Percentiles rank a stretch among this genome's conserved stretches.
Evolutionary conservation across 2,888 invertebrate species (phyloP).

Genomic region (Rugalucina vietnamica): DNA sequence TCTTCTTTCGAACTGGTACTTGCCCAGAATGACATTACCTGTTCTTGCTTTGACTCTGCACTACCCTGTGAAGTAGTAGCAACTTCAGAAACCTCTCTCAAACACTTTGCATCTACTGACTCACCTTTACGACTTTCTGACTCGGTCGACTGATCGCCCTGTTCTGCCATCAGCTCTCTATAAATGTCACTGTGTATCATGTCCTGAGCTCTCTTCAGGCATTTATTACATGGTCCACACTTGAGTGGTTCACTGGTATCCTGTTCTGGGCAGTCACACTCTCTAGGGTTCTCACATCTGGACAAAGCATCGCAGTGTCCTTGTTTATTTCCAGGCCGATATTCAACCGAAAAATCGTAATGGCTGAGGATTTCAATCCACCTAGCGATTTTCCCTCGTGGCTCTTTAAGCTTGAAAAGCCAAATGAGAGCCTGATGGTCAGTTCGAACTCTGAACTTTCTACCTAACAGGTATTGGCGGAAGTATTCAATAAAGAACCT

Average conservation of each 20-base stretch:
- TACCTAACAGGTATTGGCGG: conserved; percentile 18
- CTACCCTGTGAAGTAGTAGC: neutral
- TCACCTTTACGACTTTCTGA: neutral
- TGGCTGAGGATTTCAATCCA: conserved; percentile 29
- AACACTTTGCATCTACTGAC: neutral
- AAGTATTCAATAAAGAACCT: conserved; percentile 19
- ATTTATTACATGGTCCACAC: conserved; percentile 23
- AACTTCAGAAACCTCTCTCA: neutral
- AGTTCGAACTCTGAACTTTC: conserved; percentile 18
- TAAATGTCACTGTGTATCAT: neutral
- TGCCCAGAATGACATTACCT: neutral
- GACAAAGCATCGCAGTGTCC: conserved; percentile 34
- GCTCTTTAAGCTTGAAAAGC: neutral
- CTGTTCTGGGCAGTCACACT: conserved; percentile 20
- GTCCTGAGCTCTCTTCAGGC: conserved; percentile 21
- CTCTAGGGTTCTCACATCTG: conserved; percentile 26
- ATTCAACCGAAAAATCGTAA: conserved; percentile 33
- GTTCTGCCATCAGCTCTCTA: neutral
- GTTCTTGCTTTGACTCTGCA: neutral
- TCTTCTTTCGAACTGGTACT: neutral
- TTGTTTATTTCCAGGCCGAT: conserved; percentile 30
- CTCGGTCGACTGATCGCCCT: neutral
- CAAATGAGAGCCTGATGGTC: conserved; percentile 31
- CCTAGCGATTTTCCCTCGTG: conserved; percentile 5
- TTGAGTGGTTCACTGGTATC: neutral